Evolutionary conservation across 1,140 invertebrate species (phyloP).

Genomic region (Penaeus indicus): DNA sequence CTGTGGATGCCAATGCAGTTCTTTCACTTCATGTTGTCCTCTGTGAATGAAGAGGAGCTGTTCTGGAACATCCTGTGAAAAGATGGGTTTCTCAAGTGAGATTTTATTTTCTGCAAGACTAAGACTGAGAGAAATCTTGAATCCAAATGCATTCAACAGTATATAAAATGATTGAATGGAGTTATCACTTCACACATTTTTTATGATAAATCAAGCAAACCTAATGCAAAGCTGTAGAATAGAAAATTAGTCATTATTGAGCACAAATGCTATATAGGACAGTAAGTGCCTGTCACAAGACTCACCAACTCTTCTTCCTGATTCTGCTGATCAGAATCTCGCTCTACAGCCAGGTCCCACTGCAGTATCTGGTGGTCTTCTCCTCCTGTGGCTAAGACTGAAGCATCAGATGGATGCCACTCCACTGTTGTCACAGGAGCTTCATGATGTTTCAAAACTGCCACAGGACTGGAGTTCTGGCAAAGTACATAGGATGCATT

Average conservation of each 20-base stretch:
- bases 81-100: too few relatives aligned
- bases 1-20: slow-evolving; percentile 98
- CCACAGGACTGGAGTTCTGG: slow-evolving; percentile 78
- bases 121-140: too few relatives aligned
- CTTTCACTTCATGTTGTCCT: slow-evolving; percentile 98
- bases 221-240: too few relatives aligned
- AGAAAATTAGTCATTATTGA: too few relatives aligned
- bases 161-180: too few relatives aligned
- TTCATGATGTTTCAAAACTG: slow-evolving; percentile 93
- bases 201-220: too few relatives aligned
- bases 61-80: slow-evolving; percentile 83
- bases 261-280: too few relatives aligned
- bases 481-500: background rate
- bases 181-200: too few relatives aligned
- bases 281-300: background rate
- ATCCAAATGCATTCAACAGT: too few relatives aligned
- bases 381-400: slow-evolving; percentile 92
- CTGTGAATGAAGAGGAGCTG: slow-evolving; percentile 98
- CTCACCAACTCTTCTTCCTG: slow-evolving; percentile 72
- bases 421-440: slow-evolving; percentile 94
- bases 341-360: slow-evolving; percentile 96
- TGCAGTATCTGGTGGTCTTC: slow-evolving; percentile 95
- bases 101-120: too few relatives aligned
- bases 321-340: slow-evolving; percentile 75
- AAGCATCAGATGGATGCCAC: slow-evolving; percentile 94